Base-by-base conservation (phyloP, 2,888 invertebrate species). In the Steromphala cineraria region DNA sequence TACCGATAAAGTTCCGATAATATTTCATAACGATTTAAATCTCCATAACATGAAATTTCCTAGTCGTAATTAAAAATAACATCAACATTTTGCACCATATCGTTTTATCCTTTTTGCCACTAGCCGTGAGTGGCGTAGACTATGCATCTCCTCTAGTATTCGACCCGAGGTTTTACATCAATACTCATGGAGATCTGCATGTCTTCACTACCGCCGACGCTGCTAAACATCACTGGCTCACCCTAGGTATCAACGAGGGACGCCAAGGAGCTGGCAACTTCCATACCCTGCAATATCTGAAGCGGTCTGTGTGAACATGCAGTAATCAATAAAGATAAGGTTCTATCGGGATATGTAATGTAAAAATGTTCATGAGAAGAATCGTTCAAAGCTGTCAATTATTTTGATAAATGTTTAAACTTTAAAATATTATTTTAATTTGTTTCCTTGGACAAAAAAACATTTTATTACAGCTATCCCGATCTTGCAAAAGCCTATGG, bases 251-350 rank as follows among this genome's bases (percentile, higher is more conserved):
- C 13, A 52, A 81, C 13, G 67, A 79, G 28, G 87, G 87, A 0
- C 74, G 80, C 24, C 84, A 84, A 62, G 87, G 81, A 0, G 80
- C 82, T 36, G 87, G 85, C 2, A 82, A 81, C 17, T 87, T 87
- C 71, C 87, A 86, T 79, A 84, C 84, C 4, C 81, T 79, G 46
- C 86, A 87, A 62, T 87, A 87, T 56, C 56, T 87, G 17, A 74
- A 76, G 62, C 82, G 86, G 87, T 87, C 76, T 53, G 53, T 21
- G 53, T 15, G n/a, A 10, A 46, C 46, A 46, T 46, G 13, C 7
- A 1, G 1, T 46, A 46, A 46, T 46, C 5, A 46, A 8, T 13
- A 10, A 5, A 46, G 13, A 46, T 13, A 46, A 5, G 13, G 1
- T 36, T 36, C 4, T 36, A 36, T 36, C 4, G 36, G 2, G 2